These are phyloP conservation scores for Nannobrachium achirus DNA, from an alignment of 2,113 vertebrate species.

Conservation along the genomic window DNA sequence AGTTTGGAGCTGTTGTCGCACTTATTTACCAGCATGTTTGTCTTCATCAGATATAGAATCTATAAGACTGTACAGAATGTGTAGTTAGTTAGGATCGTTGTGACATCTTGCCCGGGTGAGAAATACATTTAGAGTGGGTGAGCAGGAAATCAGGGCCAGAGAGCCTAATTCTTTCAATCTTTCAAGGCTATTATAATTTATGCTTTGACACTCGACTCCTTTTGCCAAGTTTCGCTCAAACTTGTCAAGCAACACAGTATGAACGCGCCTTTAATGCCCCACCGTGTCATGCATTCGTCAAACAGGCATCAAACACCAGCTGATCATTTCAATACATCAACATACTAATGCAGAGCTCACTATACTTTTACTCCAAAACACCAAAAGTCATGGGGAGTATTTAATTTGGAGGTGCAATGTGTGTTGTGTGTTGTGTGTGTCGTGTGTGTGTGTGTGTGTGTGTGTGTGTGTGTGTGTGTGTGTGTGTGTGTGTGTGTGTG, in stretches of 20 bases:
- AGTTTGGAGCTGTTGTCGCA: slow-evolving; percentile 39
- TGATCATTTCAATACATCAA: slow-evolving; percentile 42
- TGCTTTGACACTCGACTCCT: too few species aligned
- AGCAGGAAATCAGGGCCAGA: slow-evolving; percentile 39
- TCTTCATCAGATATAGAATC: slow-evolving; percentile 51
- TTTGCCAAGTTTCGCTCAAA: too few species aligned
- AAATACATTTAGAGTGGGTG: slow-evolving; percentile 31
- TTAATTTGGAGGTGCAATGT: neutral
- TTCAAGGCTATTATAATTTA: slow-evolving; percentile 2
- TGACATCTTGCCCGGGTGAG: slow-evolving; percentile 43
- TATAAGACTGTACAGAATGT: slow-evolving; percentile 63
- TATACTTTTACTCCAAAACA: slow-evolving; percentile 58
- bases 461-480: neutral
- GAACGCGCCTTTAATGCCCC: neutral
- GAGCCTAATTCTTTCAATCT: slow-evolving; percentile 13
- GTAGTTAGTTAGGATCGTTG: slow-evolving; percentile 42
- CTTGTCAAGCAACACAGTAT: neutral
- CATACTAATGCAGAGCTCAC: slow-evolving; percentile 56
- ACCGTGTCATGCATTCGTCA: slow-evolving; percentile 42
- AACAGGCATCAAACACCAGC: slow-evolving; percentile 53
- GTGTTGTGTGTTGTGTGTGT: too few species aligned
- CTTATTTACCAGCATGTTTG: slow-evolving; percentile 60
- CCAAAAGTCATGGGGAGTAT: slow-evolving; percentile 35
- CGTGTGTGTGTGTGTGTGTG: too few species aligned
- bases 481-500: neutral